A percentile compares a stretch with the other conserved stretches of the same genome.
Conservation (phyloP, 2,888 invertebrate genomes). For the Pachymerium ferrugineum region DNA sequence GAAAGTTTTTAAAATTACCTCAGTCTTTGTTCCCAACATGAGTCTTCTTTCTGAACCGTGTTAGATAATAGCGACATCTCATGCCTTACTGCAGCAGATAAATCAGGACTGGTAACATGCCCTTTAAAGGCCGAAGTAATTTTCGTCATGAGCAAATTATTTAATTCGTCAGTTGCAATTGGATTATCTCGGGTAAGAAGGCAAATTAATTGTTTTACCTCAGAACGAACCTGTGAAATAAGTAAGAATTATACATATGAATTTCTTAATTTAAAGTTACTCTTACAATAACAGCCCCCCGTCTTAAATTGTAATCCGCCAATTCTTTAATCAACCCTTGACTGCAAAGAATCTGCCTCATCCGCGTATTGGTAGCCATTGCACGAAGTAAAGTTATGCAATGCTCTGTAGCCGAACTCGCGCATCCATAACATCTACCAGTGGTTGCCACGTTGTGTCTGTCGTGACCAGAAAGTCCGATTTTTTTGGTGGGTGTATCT, state of each 20-base stretch:
- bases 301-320: constrained; percentile 81
- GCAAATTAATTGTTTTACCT: constrained; percentile 81
- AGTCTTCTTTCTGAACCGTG: constrained; percentile 83
- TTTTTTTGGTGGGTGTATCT: constrained; percentile 19
- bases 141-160: constrained; percentile 71
- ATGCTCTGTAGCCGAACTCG: constrained; percentile 86
- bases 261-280: neutral
- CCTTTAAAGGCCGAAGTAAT: constrained; percentile 57
- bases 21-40: constrained; percentile 90
- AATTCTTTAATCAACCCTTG: constrained; percentile 84
- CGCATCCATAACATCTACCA: constrained; percentile 54
- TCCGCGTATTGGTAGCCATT: constrained; percentile 71
- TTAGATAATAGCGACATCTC: constrained; percentile 82
- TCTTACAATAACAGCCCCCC: constrained; percentile 64
- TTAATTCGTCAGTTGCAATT: constrained; percentile 74
- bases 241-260: neutral
- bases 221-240: constrained; percentile 65
- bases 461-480: neutral
- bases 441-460: constrained; percentile 29
- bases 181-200: constrained; percentile 81
- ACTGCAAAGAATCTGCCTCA: constrained; percentile 68
- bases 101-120: constrained; percentile 64
- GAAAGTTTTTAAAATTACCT: constrained; percentile 50
- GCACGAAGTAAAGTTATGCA: constrained; percentile 86
- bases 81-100: constrained; percentile 73